Percentiles rank a stretch among this genome's conserved stretches.
These are phyloP conservation scores for Poeciliopsis presidionis DNA, from an alignment of 2,797 vertebrate genomes.

Conservation along the genomic window DNA sequence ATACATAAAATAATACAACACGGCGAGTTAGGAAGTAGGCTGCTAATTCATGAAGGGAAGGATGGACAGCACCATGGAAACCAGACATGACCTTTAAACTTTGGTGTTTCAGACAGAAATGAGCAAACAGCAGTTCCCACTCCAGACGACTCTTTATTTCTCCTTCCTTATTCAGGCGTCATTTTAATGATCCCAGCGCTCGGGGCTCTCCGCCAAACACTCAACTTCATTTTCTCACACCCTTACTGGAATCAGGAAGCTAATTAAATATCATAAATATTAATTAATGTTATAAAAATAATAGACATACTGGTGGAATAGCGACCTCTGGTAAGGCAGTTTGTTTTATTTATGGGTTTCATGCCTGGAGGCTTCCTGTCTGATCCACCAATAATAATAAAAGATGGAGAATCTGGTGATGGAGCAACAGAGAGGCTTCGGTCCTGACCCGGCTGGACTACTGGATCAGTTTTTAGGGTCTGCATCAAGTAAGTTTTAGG, in stretches of 20 bases:
- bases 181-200: constrained; percentile 5
- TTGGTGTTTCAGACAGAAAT: constrained; percentile 3
- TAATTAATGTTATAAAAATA: not conserved
- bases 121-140: not conserved
- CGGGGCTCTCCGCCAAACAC: not conserved
- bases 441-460: not conserved
- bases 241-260: not conserved
- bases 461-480: not conserved
- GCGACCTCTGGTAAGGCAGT: not conserved
- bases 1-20: constrained; percentile 38
- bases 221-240: not conserved
- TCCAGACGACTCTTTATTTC: not conserved
- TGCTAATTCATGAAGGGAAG: constrained; percentile 51
- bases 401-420: not conserved
- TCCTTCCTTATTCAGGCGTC: constrained; percentile 6
- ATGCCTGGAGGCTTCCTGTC: not conserved
- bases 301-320: constrained; percentile 2
- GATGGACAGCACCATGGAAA: constrained; percentile 56
- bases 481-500: not conserved
- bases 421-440: not conserved
- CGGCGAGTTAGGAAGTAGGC: constrained; percentile 45
- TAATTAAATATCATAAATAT: constrained; percentile 1
- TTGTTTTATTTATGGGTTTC: not conserved
- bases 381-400: not conserved
- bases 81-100: constrained; percentile 45